Percentiles rank a stretch among this genome's conserved stretches.
Conservation (phyloP, 1,140 invertebrate species). For the Liolophura sinensis region DNA sequence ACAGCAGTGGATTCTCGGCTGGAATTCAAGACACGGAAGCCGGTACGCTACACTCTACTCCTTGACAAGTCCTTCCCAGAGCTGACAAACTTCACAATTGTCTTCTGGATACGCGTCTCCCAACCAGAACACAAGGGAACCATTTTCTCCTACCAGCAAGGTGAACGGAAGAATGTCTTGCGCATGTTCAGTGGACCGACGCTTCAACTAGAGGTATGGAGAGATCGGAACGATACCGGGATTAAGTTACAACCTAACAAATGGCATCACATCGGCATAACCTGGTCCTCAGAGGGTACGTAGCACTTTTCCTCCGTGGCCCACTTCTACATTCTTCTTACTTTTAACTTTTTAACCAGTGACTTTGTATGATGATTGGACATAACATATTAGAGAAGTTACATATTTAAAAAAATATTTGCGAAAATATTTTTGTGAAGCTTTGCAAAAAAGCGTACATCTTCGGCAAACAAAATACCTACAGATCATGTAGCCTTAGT, state of each 20-base stretch:
- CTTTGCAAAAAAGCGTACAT: no score
- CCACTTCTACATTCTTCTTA: no score
- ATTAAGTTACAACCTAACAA: slow-evolving; percentile 26
- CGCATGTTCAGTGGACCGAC: slow-evolving; percentile 38
- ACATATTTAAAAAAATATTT: no score
- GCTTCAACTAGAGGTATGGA: slow-evolving; percentile 36
- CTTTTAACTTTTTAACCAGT: no score
- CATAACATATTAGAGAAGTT: no score
- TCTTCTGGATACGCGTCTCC: slow-evolving; percentile 49
- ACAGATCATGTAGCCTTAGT: no score
- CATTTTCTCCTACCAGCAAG: slow-evolving; percentile 49
- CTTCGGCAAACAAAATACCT: no score
- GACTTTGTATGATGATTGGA: no score
- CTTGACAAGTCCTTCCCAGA: slow-evolving; percentile 52
- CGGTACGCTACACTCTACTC: slow-evolving; percentile 49
- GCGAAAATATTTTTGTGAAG: no score
- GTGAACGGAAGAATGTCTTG: slow-evolving; percentile 14
- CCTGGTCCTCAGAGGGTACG: slow-evolving; percentile 40
- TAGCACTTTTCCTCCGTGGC: no score
- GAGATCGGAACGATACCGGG: slow-evolving; percentile 25
- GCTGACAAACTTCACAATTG: slow-evolving; percentile 47
- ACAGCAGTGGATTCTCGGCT: slow-evolving; percentile 54
- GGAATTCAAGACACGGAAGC: slow-evolving; percentile 40
- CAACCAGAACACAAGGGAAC: slow-evolving; percentile 33
- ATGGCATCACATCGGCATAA: slow-evolving; percentile 51